These are phyloP conservation scores for Apostichopus californicus DNA, from an alignment of 35 echinoderm and acorn worm species.

Conservation along the genomic window DNA sequence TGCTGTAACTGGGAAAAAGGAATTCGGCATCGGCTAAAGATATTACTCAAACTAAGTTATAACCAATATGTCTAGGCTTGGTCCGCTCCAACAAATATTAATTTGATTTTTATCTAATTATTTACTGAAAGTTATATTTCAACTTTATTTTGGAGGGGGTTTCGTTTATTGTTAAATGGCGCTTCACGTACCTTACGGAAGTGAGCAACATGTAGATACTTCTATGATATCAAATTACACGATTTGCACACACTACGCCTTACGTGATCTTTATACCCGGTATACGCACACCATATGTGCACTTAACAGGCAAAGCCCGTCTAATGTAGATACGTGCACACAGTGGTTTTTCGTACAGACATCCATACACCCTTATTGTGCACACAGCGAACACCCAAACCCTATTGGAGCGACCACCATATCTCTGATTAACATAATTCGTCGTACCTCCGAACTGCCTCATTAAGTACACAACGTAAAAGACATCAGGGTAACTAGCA, in stretches of 20 bases:
- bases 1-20: no score
- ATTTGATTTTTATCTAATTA: no score
- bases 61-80: no score
- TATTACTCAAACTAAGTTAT: no score
- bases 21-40: no score
- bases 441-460: slow-evolving; percentile 51
- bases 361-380: slow-evolving; percentile 49
- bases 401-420: slow-evolving; percentile 57
- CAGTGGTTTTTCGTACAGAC: neutral
- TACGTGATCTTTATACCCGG: neutral
- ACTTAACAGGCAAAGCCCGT: neutral
- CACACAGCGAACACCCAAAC: slow-evolving; percentile 48
- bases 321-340: neutral
- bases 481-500: slow-evolving; percentile 27
- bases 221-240: neutral
- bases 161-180: neutral
- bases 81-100: no score
- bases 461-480: slow-evolving; percentile 54
- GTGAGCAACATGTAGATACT: neutral
- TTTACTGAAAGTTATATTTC: neutral
- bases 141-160: neutral
- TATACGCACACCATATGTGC: neutral
- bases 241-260: neutral
- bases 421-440: slow-evolving; percentile 55
- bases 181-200: neutral